These are phyloP conservation scores for Diadegma fenestrale DNA, from an alignment of 2,888 invertebrate species.

Conservation along the genomic window DNA sequence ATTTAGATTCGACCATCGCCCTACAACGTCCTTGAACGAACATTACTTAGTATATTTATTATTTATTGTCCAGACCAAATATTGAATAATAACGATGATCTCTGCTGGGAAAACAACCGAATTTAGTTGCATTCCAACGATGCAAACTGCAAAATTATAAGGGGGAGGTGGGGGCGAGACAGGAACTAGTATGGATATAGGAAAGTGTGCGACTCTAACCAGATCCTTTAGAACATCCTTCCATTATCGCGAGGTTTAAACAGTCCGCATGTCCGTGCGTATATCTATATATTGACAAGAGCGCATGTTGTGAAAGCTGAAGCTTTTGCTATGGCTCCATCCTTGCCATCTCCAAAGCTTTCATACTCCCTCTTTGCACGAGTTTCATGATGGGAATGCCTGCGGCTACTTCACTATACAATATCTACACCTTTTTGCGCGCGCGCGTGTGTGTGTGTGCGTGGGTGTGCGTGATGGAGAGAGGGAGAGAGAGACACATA, in stretches of 20 bases:
- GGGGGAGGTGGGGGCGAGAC: constrained; percentile 3
- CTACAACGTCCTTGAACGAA: too few relatives aligned
- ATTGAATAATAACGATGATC: too few relatives aligned
- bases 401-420: constrained; percentile 8
- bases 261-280: background rate
- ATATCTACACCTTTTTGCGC: background rate
- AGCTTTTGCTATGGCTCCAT: constrained; percentile 24
- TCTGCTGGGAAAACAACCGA: too few relatives aligned
- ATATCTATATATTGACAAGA: background rate
- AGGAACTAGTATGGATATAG: background rate
- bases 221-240: constrained; percentile 54
- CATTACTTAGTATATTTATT: too few relatives aligned
- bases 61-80: too few relatives aligned
- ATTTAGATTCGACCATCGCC: too few relatives aligned
- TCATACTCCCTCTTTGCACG: constrained; percentile 49
- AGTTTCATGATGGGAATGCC: constrained; percentile 38
- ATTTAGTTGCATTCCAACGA: too few relatives aligned
- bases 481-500: background rate
- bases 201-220: constrained; percentile 18
- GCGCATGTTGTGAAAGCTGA: background rate
- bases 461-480: too few relatives aligned
- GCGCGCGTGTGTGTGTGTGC: background rate
- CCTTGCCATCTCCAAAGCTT: constrained; percentile 47
- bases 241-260: constrained; percentile 60
- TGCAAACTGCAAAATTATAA: too few relatives aligned